phyloP scores from a whole-genome alignment of 2,113 vertebrate species.

The Atlantisia rogersi region DNA sequence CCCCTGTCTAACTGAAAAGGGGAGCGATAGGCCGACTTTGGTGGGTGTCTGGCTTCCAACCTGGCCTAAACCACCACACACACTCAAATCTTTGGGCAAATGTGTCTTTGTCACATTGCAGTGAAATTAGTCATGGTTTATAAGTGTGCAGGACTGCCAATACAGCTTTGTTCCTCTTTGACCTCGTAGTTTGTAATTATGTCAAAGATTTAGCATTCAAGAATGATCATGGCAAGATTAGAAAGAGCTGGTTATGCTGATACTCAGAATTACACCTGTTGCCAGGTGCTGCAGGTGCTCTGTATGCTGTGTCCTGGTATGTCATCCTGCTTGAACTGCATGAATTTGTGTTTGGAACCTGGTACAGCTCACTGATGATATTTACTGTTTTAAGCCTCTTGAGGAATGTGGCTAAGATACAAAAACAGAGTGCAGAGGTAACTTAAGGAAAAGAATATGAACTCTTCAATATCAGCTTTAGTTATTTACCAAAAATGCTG shows the following conservation, averaged over 20 bases:
- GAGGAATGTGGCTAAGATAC: neutral
- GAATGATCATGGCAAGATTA: neutral
- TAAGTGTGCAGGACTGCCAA: neutral
- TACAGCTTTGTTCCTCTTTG: neutral
- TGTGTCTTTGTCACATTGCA: rapidly evolving
- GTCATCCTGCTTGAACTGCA: neutral
- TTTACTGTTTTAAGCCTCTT: neutral
- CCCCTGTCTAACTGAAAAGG: no score
- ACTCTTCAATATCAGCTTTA: neutral
- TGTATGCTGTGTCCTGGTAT: neutral
- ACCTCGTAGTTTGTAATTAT: neutral
- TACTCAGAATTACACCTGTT: neutral
- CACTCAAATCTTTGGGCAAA: neutral
- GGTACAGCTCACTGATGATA: neutral
- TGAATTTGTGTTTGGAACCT: neutral
- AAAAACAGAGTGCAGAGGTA: neutral
- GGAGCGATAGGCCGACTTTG: no score
- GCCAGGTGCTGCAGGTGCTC: neutral
- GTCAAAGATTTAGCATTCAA: neutral
- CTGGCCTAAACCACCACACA: neutral
- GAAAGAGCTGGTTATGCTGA: neutral
- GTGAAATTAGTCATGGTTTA: neutral
- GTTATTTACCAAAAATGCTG: neutral
- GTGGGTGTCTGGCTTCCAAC: no score
- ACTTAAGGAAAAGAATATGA: neutral